A percentile compares a stretch with the other conserved stretches of the same genome.
Conservation (phyloP, 2,797 vertebrate genomes). For the Mycteria americana region DNA sequence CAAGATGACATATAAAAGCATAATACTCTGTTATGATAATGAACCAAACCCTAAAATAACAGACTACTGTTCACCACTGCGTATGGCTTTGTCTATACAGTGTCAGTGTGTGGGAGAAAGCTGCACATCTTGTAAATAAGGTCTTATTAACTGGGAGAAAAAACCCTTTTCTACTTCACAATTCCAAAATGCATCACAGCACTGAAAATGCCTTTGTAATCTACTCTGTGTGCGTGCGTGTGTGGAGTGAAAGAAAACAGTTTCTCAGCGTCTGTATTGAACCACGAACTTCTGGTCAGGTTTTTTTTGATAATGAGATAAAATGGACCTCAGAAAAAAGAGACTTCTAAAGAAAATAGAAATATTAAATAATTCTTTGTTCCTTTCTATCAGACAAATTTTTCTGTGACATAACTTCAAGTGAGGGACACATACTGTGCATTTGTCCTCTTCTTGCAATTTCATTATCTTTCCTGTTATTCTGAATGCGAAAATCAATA, state of each 20-base stretch:
- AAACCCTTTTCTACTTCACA: background rate
- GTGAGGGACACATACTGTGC: background rate
- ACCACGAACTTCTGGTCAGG: background rate
- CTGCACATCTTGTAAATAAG: constrained; percentile 2
- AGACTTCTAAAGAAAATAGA: background rate
- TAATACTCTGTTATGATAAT: constrained; percentile 8
- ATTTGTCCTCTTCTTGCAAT: background rate
- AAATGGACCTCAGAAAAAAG: background rate
- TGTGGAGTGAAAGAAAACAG: background rate
- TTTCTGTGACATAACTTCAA: background rate
- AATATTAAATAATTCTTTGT: background rate
- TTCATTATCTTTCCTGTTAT: background rate
- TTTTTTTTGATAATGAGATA: background rate
- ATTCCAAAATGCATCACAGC: background rate
- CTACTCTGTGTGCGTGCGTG: background rate
- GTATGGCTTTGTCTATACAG: background rate
- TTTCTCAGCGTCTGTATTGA: background rate
- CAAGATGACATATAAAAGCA: constrained; percentile 5
- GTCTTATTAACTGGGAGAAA: background rate
- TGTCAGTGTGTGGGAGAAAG: background rate
- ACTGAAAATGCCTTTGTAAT: background rate
- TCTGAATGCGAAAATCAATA: background rate
- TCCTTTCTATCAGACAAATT: background rate
- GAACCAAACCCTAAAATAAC: constrained; percentile 6
- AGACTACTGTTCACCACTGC: background rate